Percentiles rank a stretch among this genome's conserved stretches.
These are phyloP conservation scores for Seriola aureovittata DNA, from an alignment of 2,113 vertebrate species.

Conservation along the genomic window DNA sequence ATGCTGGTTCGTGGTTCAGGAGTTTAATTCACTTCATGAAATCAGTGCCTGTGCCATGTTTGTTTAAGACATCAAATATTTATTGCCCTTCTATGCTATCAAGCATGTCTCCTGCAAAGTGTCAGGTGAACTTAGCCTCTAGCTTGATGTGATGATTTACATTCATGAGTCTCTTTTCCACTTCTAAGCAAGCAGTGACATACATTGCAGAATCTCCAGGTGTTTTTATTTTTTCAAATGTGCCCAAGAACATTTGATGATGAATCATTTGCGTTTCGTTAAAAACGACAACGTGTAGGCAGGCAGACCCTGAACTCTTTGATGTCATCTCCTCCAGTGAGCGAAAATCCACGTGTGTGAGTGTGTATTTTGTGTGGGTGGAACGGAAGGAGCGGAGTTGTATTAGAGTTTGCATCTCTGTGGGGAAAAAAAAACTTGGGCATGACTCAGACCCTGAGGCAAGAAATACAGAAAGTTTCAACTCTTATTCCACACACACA, in stretches of 20 bases:
- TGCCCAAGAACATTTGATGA: constrained; percentile 12
- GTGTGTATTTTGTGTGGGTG: constrained; percentile 23
- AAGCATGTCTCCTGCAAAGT: not conserved
- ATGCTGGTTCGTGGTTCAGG: not conserved
- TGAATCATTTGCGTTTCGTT: constrained; percentile 22
- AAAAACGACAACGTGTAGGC: constrained; percentile 15
- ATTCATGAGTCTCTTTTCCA: not conserved
- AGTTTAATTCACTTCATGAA: not conserved
- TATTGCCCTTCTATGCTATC: too few relatives aligned
- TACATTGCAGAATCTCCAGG: not conserved
- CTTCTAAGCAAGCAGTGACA: not conserved
- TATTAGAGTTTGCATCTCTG: constrained; percentile 55
- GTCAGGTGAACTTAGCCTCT: not conserved
- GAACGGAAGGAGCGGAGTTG: constrained; percentile 9
- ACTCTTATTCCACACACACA: constrained; percentile 21
- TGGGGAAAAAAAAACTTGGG: constrained; percentile 40
- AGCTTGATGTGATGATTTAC: not conserved
- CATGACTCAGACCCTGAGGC: constrained; percentile 63
- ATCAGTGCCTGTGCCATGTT: not conserved
- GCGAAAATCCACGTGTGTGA: constrained; percentile 12
- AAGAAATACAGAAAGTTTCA: constrained; percentile 39
- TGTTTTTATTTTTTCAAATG: not conserved
- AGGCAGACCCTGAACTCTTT: constrained; percentile 21
- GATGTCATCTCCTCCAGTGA: constrained; percentile 40
- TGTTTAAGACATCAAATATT: not conserved